A percentile compares a stretch with the other conserved stretches of the same genome.
phyloP scores from a whole-genome alignment of 2,797 vertebrate species.

The Pristis pectinata region DNA sequence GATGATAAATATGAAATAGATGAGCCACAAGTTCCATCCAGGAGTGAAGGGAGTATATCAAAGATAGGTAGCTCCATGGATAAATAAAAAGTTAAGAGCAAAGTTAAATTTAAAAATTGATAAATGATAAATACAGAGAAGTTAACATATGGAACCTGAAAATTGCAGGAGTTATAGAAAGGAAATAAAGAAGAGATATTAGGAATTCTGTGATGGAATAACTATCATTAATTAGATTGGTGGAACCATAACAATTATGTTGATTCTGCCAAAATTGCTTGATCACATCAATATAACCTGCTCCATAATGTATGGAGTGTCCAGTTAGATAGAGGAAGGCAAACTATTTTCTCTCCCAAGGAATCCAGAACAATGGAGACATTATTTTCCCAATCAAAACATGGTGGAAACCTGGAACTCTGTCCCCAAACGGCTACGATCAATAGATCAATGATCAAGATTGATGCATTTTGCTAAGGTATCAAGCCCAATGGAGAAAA shows the following conservation, averaged over 20 bases:
- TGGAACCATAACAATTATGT: not conserved
- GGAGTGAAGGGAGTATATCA: not conserved
- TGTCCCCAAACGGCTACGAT: not conserved
- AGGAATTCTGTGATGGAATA: not conserved
- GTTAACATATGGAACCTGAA: constrained; percentile 1
- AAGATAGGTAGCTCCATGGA: not conserved
- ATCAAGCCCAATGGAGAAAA: not conserved
- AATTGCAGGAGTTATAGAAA: not conserved
- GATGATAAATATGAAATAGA: not conserved
- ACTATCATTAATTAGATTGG: not conserved
- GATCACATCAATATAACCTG: not conserved
- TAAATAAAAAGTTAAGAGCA: not conserved
- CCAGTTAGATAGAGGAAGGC: not conserved
- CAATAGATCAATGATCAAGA: not conserved
- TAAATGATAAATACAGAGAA: not conserved
- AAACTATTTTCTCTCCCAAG: not conserved
- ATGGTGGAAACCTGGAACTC: not conserved
- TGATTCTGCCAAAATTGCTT: not conserved
- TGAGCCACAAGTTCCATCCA: not conserved
- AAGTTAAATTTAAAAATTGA: not conserved
- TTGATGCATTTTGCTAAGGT: not conserved
- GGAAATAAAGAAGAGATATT: not conserved
- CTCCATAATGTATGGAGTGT: not conserved
- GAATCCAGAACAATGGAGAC: not conserved
- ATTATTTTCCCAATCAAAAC: not conserved